A percentile compares a stretch with the other conserved stretches of the same genome.
phyloP scores from a whole-genome alignment of 2,888 invertebrate genomes.

The Megalurothrips usitatus region DNA sequence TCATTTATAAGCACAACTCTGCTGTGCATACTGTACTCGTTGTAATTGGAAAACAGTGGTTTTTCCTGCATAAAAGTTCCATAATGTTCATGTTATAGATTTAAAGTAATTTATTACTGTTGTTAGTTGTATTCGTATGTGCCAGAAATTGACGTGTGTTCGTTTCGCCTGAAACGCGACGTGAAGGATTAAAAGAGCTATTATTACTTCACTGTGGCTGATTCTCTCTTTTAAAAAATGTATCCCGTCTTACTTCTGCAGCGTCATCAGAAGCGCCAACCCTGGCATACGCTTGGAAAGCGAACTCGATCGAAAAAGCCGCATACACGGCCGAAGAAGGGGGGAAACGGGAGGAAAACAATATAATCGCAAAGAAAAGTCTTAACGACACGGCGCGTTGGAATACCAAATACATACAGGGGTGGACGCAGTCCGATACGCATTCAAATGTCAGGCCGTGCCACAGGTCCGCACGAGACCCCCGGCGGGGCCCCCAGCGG shows the following conservation, averaged over 20 bases:
- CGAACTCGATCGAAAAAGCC: no score
- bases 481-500: background rate
- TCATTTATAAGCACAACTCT: no score
- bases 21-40: no score
- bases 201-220: no score
- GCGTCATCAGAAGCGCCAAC: no score
- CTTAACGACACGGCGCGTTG: background rate
- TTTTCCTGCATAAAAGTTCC: background rate
- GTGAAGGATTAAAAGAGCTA: no score
- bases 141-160: background rate
- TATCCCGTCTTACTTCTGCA: no score
- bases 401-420: constrained; percentile 14
- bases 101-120: background rate
- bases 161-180: no score
- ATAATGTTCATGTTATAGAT: background rate
- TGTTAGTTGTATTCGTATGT: background rate
- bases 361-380: background rate
- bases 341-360: background rate
- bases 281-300: no score
- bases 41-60: no score
- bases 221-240: no score
- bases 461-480: background rate
- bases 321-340: background rate
- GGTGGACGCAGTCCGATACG: constrained; percentile 12
- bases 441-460: constrained; percentile 19